Base-by-base conservation (phyloP, 92 coral and sea anemone species). In the Phenganax stokvisi region DNA sequence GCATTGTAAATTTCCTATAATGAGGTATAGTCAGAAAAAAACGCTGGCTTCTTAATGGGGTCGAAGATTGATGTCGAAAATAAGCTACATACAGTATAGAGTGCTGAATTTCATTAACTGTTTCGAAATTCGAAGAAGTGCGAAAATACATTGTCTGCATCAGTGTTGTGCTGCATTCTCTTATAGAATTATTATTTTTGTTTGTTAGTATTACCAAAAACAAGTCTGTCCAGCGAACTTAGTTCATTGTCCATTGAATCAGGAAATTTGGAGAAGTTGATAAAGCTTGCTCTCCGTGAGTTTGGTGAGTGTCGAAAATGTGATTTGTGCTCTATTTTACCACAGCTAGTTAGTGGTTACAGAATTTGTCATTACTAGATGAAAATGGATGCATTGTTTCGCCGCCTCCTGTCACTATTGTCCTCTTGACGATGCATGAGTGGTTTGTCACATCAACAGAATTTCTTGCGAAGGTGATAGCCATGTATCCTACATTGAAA, bases 371-470 rank as follows among this genome's bases (percentile, higher is more conserved):
- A 51, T 30, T 30, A 10, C 25, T 54, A 91, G 93, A 89, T 81
- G 91, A 87, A 79, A 85, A 89, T 83, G 96, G 90, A 3, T 87
- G 92, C 51, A 83, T 83, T 31, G 57, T 71, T 9, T 78, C 68
- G 74, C 94, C 89, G 9, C 97, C 92, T 29, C 57, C 89, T 17
- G 85, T 94, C 55, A 89, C 98, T 55, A 92, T 87, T 70, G 89
- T 93, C 20, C 68, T 94, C 52, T 90, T 94, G 62, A 92, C 88
- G 83, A 91, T 90, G 55, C 92, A 94, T 83, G 85, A 85, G n/a
- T 94, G 98, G 98, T 94, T 92, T 84, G 82, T 92, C 51, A 84
- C 91, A 27, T 88, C 98, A 0, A 90, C 90, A 56, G 93, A 92
- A 54, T 86, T 94, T 47, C 85, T 94, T 60, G 90, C 85, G 57